Evolutionary conservation across 2,113 vertebrate genomes (phyloP).

Genomic region (Procavia capensis): DNA sequence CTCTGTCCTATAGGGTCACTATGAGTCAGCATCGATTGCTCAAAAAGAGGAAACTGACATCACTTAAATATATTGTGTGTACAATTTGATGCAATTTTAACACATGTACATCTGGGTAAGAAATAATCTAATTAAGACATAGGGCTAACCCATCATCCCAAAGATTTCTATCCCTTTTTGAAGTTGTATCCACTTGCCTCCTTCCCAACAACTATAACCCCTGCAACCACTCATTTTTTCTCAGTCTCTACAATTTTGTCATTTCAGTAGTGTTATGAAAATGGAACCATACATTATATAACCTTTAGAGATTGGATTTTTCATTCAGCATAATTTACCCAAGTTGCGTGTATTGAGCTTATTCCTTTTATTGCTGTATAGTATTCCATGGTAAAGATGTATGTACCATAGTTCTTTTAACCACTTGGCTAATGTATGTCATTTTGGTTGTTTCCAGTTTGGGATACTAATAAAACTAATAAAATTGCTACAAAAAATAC

Average conservation of each 20-base stretch:
- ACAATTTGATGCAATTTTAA: not conserved
- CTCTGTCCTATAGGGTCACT: no score
- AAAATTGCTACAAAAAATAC: not conserved
- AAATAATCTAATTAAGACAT: not conserved
- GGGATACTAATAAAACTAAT: not conserved
- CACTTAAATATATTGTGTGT: not conserved
- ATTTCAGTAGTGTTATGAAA: no score
- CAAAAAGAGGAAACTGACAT: not conserved
- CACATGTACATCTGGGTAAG: not conserved
- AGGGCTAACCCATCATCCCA: not conserved
- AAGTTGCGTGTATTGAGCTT: not conserved
- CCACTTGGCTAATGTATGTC: no score
- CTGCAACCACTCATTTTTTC: not conserved
- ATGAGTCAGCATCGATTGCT: no score
- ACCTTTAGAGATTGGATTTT: not conserved
- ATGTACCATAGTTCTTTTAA: no score
- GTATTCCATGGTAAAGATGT: not conserved
- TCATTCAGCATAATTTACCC: not conserved
- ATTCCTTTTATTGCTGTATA: not conserved
- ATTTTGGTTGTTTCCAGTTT: not conserved
- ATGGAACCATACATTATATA: no score
- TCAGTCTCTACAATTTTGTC: not conserved
- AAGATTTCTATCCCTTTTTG: not conserved
- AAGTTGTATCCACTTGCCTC: not conserved
- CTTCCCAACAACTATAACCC: not conserved